Conservation (phyloP, 2,888 invertebrate genomes). For the Thera britannica region DNA sequence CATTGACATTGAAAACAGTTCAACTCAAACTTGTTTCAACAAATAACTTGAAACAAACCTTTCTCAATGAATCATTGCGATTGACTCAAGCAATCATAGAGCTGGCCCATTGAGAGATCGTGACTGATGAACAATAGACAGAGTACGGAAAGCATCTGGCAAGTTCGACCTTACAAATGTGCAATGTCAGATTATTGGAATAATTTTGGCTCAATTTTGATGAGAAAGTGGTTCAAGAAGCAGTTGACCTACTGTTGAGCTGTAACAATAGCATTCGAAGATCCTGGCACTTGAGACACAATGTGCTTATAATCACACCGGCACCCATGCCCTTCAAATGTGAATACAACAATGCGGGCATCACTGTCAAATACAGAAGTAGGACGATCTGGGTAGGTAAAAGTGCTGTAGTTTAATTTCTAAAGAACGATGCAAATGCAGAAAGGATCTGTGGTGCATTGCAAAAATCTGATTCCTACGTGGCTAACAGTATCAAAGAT, state of each 20-base stretch:
- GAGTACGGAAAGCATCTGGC: constrained; percentile 62
- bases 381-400: no score
- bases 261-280: not conserved
- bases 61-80: constrained; percentile 43
- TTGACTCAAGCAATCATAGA: constrained; percentile 48
- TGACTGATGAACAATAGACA: constrained; percentile 69
- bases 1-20: constrained; percentile 1
- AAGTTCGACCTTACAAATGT: constrained; percentile 60
- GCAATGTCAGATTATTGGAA: constrained; percentile 55
- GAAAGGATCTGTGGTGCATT: no score
- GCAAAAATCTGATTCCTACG: no score
- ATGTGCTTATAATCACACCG: no score
- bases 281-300: no score
- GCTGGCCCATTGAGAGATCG: constrained; percentile 70
- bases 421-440: no score
- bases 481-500: no score
- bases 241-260: not conserved
- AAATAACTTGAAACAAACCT: constrained; percentile 16
- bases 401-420: no score
- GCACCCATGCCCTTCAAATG: no score
- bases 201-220: not conserved
- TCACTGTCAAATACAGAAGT: no score
- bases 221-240: not conserved
- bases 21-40: not conserved
- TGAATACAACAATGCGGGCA: no score